phyloP scores from a whole-genome alignment of 2,113 vertebrate species.

The Chaenocephalus aceratus region DNA sequence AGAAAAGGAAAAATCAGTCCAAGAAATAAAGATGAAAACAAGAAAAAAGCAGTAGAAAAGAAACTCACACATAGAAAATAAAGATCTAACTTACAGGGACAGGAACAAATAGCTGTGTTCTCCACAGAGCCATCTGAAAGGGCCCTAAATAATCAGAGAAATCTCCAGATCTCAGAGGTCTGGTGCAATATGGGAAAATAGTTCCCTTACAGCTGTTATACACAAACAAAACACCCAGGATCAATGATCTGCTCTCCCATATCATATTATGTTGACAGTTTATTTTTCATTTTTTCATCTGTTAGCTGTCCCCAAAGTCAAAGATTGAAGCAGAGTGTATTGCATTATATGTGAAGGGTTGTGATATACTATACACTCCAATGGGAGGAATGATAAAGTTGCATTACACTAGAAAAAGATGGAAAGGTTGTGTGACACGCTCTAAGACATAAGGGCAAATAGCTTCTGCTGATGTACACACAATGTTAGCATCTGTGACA shows the following conservation, averaged over 20 bases:
- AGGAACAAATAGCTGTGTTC: background rate
- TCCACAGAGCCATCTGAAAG: background rate
- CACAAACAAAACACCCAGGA: slow-evolving; percentile 24
- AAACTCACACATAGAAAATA: background rate
- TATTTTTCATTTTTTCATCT: slow-evolving; percentile 27
- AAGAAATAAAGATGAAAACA: background rate
- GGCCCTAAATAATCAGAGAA: slow-evolving; percentile 4
- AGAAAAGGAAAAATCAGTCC: background rate
- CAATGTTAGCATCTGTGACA: slow-evolving; percentile 7
- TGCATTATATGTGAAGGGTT: slow-evolving; percentile 14
- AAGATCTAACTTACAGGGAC: background rate
- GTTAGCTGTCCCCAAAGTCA: slow-evolving; percentile 14
- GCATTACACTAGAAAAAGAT: slow-evolving; percentile 16
- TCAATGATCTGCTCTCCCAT: slow-evolving; percentile 25
- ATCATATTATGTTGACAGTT: slow-evolving; percentile 26
- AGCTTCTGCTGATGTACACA: background rate
- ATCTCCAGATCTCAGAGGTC: slow-evolving; percentile 11
- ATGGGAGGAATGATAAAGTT: slow-evolving; percentile 32
- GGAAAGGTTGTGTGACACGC: slow-evolving; percentile 9
- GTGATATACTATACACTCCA: slow-evolving; percentile 7
- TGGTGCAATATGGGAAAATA: background rate
- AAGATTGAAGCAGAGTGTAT: slow-evolving; percentile 17
- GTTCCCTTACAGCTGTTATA: slow-evolving; percentile 17
- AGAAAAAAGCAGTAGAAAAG: slow-evolving; percentile 2
- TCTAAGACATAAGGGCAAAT: slow-evolving; percentile 10